Percentiles rank a stretch among this genome's conserved stretches.
Conservation (phyloP, 2,797 vertebrate genomes). For the Chanos chanos region DNA sequence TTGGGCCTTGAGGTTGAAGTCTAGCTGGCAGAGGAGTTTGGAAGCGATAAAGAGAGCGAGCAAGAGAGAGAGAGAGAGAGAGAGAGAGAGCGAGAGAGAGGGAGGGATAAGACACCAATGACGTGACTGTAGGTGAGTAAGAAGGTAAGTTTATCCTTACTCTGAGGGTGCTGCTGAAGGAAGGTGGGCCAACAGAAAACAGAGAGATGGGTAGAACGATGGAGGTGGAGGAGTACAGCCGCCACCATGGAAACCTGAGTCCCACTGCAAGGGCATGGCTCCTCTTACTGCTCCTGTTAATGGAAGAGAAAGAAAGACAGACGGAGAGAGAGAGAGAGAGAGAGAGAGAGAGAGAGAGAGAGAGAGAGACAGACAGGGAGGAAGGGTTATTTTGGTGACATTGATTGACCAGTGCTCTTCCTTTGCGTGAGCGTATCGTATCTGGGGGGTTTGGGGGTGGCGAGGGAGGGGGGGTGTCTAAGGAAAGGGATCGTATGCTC, state of each 20-base stretch:
- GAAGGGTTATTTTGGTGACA: constrained; percentile 77
- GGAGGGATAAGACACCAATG: no score
- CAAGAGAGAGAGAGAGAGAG: no score
- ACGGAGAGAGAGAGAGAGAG: constrained; percentile 17
- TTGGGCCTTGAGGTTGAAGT: no score
- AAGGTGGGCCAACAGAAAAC: constrained; percentile 48
- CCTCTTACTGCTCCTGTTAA: constrained; percentile 79
- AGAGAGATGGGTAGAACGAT: neutral
- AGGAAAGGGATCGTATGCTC: no score
- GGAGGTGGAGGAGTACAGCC: constrained; percentile 57
- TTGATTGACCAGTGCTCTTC: constrained; percentile 81
- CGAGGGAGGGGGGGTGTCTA: neutral
- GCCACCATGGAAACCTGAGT: constrained; percentile 60
- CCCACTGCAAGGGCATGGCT: constrained; percentile 78
- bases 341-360: constrained; percentile 21
- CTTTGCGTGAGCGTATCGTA: constrained; percentile 75
- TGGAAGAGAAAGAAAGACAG: neutral
- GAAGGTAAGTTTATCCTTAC: constrained; percentile 4
- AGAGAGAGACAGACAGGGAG: neutral
- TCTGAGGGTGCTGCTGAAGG: constrained; percentile 54
- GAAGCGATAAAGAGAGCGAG: no score
- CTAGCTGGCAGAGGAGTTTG: no score
- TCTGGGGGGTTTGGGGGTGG: no score
- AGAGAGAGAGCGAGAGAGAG: no score
- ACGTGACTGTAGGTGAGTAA: no score